Evolutionary conservation across 23 tunicate genomes (phyloP), one percentile per base, ranked within the genome.

Genomic region (Corella eumyota): DNA sequence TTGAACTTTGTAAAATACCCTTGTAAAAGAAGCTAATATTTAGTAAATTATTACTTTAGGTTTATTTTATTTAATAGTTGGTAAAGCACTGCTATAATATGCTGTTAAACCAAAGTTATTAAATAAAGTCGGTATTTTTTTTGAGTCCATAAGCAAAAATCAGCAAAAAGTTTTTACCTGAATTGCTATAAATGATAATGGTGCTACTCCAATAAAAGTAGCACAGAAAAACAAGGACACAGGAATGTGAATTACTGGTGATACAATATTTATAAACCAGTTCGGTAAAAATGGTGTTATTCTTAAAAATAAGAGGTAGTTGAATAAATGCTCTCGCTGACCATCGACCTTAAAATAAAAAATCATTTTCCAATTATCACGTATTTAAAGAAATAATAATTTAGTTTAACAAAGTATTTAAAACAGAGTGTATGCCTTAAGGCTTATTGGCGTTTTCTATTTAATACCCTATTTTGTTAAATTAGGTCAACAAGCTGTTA

Each of bases 261-360:
- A 80, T 9, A 81, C 91, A 34, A 90, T 66, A 64, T 90, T 90
- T 32, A 90, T 81, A 36, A 90, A 81, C 97, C 97, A 90, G 34
- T 90, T 90, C 2, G 97, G 97, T 2, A 90, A 66, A 49, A 90
- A 80, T 2, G 97, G 97, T 1, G 97, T 90, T 50, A 90, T 81
- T 26, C 97, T 71, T 33, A 90, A 62, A 66, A 90, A 90, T 28
- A 90, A 61, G 6, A 90, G 64, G 62, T 90, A 90, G 58, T 75
- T 76, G 46, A 90, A 75, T 62, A 90, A 32, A 59, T 90, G 73
- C 34, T 73, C 97, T 4, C 91, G 72, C 23, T 81, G 97, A 4
- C 80, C 56, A 34, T 90, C 91, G 38, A 81, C 97, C 91, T 90
- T 15, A 0, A 50, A 50, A n/a, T 25, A 24, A 21, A 50, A n/a